Base-by-base conservation (phyloP, 2,113 vertebrate genomes). In the Peromyscus maniculatus region DNA sequence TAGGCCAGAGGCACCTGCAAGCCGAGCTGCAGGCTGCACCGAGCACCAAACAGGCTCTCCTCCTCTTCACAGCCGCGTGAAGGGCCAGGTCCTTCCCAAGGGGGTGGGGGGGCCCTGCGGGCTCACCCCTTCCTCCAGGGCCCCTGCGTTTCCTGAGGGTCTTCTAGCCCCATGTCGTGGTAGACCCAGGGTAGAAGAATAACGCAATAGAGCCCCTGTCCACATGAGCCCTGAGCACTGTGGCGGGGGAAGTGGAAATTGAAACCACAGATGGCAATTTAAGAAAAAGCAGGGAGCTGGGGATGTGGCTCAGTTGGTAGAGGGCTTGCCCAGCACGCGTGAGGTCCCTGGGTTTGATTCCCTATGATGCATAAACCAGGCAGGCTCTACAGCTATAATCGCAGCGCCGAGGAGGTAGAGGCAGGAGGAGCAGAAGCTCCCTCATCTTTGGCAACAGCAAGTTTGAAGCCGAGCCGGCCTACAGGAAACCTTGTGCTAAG, bases 1-100 rank as follows among this genome's bases (percentile, higher is more conserved):
- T 43, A 71, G 11, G 49, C 16, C 16, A 36, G 84, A 46, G 49
- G 64, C 67, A 33, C 52, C 96, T 66, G 67, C 0, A 16, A 28
- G 59, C 3, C 1, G 2, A 6, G 11, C 39, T 3, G 11, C 0
- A 0, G 31, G n/a, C 7, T 31, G 3, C 57, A 21, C 31, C 1
- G 33, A 66, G 57, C 55, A 19, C 87, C n/a, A 31, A 19, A 16
- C 8, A 5, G 28, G 31, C 13, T 0, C 74, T n/a, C 21, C 15
- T 21, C 13, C 28, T 43, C 39, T 33, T 64, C 28, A 21, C 13
- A 46, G 88, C 43, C 82, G 0, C 0, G 0, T 0, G 15, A 75
- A 11, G 0, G 7, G 67, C 8, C 0, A 4, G 19, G 36, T 7
- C 80, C 36, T 17, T 39, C 24, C 13, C 24, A 43, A 43, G 8